Conservation (phyloP, 2,113 vertebrate species). For the Epinephelus fuscoguttatus region DNA sequence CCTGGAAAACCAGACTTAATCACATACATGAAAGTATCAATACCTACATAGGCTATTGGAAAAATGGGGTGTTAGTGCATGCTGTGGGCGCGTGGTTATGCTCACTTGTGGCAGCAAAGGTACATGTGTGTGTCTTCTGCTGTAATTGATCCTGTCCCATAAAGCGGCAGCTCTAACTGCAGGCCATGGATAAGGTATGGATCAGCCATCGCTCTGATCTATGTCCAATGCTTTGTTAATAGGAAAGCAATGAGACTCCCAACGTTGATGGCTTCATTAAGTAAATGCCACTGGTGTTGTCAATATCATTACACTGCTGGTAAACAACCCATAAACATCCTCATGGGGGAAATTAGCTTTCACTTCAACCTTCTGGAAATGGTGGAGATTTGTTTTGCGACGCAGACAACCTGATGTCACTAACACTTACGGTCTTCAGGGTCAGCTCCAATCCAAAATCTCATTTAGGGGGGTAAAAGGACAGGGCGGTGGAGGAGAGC, state of each 20-base stretch:
- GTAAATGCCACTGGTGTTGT: slow-evolving; percentile 71
- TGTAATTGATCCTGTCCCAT: slow-evolving; percentile 55
- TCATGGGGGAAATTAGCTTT: slow-evolving; percentile 66
- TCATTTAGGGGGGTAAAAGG: slow-evolving; percentile 46
- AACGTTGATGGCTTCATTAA: slow-evolving; percentile 77
- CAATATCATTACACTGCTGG: slow-evolving; percentile 71
- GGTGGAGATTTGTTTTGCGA: slow-evolving; percentile 43
- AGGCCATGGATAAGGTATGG: slow-evolving; percentile 54
- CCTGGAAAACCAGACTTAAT: slow-evolving; percentile 47
- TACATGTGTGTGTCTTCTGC: slow-evolving; percentile 8
- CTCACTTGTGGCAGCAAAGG: not conserved
- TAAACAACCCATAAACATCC: slow-evolving; percentile 74
- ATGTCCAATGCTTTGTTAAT: slow-evolving; percentile 63
- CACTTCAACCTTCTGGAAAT: slow-evolving; percentile 25
- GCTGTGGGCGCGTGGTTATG: not conserved
- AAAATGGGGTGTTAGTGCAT: not conserved
- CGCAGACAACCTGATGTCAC: slow-evolving; percentile 11
- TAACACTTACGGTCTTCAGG: slow-evolving; percentile 27
- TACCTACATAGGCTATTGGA: slow-evolving; percentile 14
- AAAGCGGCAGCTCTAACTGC: slow-evolving; percentile 57
- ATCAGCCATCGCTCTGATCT: slow-evolving; percentile 65
- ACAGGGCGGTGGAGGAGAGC: not conserved
- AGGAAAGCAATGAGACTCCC: slow-evolving; percentile 64
- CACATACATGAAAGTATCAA: slow-evolving; percentile 51
- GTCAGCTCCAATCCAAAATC: slow-evolving; percentile 62